A percentile compares a stretch with the other conserved stretches of the same genome.
These are phyloP conservation scores for Actinernus sp. DNA, from an alignment of 92 coral and sea anemone genomes.

Conservation along the genomic window DNA sequence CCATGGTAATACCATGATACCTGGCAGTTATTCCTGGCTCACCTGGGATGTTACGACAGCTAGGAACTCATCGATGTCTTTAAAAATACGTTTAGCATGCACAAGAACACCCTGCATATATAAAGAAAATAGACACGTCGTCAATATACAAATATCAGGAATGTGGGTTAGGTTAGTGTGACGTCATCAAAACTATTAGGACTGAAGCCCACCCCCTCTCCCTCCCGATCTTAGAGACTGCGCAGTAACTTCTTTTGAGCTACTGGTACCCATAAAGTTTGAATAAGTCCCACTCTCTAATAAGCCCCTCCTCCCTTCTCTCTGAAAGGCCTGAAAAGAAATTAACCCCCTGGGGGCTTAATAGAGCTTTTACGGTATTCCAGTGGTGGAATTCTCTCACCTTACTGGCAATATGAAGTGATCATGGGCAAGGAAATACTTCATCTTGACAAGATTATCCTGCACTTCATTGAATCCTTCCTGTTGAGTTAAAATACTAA, in stretches of 20 bases:
- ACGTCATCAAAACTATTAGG: no score
- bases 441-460: neutral
- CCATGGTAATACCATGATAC: neutral
- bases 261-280: no score
- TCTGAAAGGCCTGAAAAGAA: no score
- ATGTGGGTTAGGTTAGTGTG: no score
- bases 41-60: constrained; percentile 42
- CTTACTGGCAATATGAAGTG: constrained; percentile 34
- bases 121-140: neutral
- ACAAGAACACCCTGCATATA: constrained; percentile 23
- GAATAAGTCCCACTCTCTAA: no score
- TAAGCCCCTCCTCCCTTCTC: no score
- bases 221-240: no score
- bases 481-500: constrained; percentile 11
- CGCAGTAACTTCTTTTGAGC: no score
- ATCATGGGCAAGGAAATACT: constrained; percentile 11
- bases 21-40: neutral
- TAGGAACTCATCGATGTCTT: constrained; percentile 41
- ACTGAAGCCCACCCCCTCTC: no score
- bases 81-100: constrained; percentile 17
- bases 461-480: neutral
- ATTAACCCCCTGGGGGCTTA: no score
- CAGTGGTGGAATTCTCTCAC: constrained; percentile 28
- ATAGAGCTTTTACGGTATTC: no score
- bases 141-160: neutral